These are phyloP conservation scores for Drosophila mojavensis DNA, from an alignment of 1,140 invertebrate genomes.

Conservation along the genomic window DNA sequence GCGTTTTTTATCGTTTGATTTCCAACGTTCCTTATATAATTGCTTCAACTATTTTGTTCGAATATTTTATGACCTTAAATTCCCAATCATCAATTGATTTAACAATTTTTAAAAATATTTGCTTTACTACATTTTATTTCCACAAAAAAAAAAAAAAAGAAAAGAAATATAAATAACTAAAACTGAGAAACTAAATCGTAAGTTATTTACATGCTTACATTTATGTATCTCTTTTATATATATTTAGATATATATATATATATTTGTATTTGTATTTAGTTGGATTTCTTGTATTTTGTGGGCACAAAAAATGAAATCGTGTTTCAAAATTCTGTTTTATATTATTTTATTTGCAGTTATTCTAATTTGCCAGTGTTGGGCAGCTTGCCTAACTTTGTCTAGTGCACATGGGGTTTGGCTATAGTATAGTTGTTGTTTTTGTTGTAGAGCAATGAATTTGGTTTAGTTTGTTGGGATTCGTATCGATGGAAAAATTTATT, in stretches of 20 bases:
- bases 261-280: constrained; percentile 6
- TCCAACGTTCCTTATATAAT: no score
- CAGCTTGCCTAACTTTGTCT: constrained; percentile 18
- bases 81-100: no score
- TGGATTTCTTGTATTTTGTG: constrained; percentile 24
- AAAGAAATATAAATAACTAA: constrained; percentile 6
- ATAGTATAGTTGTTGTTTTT: background rate
- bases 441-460: constrained; percentile 12
- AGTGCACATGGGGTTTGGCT: constrained; percentile 6
- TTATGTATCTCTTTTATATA: constrained; percentile 26
- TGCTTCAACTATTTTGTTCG: background rate
- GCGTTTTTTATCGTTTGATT: no score
- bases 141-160: constrained; percentile 42
- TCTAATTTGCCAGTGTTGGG: constrained; percentile 23
- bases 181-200: constrained; percentile 49
- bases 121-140: constrained; percentile 70
- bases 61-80: background rate
- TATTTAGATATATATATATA: constrained; percentile 18
- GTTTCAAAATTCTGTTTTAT: background rate
- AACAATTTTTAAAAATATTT: constrained; percentile 1
- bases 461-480: constrained; percentile 2
- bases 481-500: constrained; percentile 60
- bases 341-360: constrained; percentile 3
- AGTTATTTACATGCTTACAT: constrained; percentile 72
- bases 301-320: constrained; percentile 33